Evolutionary conservation across 1,140 invertebrate species (phyloP).

Genomic region (Penaeus indicus): DNA sequence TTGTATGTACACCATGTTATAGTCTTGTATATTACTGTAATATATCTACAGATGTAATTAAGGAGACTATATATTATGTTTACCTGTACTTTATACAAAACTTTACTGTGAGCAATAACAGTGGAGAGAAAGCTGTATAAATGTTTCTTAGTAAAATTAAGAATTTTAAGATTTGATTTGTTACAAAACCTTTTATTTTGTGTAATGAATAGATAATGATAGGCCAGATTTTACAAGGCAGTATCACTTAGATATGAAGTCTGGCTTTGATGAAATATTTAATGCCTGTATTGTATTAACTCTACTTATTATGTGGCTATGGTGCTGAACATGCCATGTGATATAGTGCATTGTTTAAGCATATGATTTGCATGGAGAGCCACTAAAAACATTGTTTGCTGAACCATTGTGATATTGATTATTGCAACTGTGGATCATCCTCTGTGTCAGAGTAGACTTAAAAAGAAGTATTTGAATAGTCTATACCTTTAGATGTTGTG

Average conservation of each 20-base stretch:
- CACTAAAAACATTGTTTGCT: too few relatives aligned
- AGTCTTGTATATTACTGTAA: conserved; percentile 59
- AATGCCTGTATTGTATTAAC: too few relatives aligned
- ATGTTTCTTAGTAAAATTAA: conserved; percentile 59
- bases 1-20: conserved; percentile 52
- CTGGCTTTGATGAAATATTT: too few relatives aligned
- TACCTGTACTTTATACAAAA: conserved; percentile 61
- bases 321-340: too few relatives aligned
- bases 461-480: too few relatives aligned
- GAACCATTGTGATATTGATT: too few relatives aligned
- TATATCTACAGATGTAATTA: conserved; percentile 59
- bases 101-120: conserved; percentile 62
- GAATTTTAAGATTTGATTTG: conserved; percentile 32
- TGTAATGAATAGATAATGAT: neutral
- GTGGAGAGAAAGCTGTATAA: conserved; percentile 60
- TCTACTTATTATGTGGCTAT: too few relatives aligned
- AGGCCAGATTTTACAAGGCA: neutral
- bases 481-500: too few relatives aligned
- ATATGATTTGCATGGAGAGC: too few relatives aligned
- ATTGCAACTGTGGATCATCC: too few relatives aligned
- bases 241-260: neutral
- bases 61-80: conserved; percentile 53
- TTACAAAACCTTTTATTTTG: neutral
- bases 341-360: too few relatives aligned
- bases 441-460: too few relatives aligned